Evolutionary conservation across 1,140 invertebrate genomes (phyloP).

Genomic region (Aphelinus atriplicis): DNA sequence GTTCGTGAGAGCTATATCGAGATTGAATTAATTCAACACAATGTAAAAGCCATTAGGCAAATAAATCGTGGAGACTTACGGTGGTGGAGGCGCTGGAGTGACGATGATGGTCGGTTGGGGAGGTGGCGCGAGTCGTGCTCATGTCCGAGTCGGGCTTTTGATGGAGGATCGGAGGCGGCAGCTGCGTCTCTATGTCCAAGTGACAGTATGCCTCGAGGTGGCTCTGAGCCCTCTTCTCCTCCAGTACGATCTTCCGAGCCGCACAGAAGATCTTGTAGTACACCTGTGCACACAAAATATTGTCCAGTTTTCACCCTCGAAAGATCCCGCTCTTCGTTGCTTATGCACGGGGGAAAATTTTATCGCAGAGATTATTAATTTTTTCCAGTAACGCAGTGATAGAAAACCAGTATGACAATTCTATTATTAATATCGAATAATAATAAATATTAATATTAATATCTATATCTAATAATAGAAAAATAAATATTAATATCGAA

Average conservation of each 20-base stretch:
- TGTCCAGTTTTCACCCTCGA: not conserved
- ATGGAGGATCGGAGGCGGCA: conserved; percentile 50
- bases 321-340: too few species aligned
- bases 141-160: conserved; percentile 57
- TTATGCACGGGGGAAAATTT: too few species aligned
- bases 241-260: conserved; percentile 83
- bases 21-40: too few species aligned
- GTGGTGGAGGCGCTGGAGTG: conserved; percentile 65
- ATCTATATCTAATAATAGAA: too few species aligned
- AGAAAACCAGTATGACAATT: too few species aligned
- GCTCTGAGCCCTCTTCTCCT: conserved; percentile 85
- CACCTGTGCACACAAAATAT: conserved; percentile 58
- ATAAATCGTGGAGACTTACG: conserved; percentile 46
- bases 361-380: too few species aligned
- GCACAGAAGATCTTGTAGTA: conserved; percentile 92
- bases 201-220: conserved; percentile 82
- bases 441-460: too few species aligned
- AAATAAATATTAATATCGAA: too few species aligned
- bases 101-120: conserved; percentile 59
- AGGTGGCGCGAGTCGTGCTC: conserved; percentile 53
- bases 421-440: too few species aligned
- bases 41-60: too few species aligned
- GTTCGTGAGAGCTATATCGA: too few species aligned
- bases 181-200: conserved; percentile 68
- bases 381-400: too few species aligned